Base-by-base conservation (phyloP, 2,888 invertebrate genomes). In the Stomorhina lunata region DNA sequence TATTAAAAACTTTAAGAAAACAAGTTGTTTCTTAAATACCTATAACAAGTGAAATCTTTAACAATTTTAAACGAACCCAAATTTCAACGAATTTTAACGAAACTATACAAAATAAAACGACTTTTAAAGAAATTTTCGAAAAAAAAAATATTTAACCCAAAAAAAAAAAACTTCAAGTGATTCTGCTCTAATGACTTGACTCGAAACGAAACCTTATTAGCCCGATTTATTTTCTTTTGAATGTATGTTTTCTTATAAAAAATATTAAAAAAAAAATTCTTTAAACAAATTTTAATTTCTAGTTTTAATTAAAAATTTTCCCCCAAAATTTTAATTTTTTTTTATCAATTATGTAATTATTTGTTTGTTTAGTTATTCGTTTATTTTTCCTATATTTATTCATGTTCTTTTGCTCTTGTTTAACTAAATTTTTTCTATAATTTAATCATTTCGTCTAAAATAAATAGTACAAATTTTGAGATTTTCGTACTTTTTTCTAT, bases 331-430 rank as follows among this genome's bases (percentile, higher is more conserved):
- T n/a, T n/a, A n/a, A n/a, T n/a, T n/a, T n/a, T n/a, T n/a, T n/a
- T n/a, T n/a, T n/a, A n/a, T n/a, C n/a, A n/a, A n/a, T 81, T 81
- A 81, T 81, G 77, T 81, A 81, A 81, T 81, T 73, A 65, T 66
- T 55, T 76, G 66, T 59, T 75, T 80, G 68, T 71, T 81, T n/a
- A 48, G 72, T 63, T 73, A 53, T 68, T 53, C 15, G 40, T 57
- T 43, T 32, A n/a, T 48, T 53, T 34, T 65, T 40, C 15, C 32
- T 57, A 34, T 37, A 55, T 40, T 57, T n/a, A n/a, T n/a, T n/a
- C n/a, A n/a, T n/a, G n/a, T n/a, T n/a, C n/a, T n/a, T n/a, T n/a
- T n/a, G n/a, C n/a, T n/a, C n/a, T n/a, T n/a, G n/a, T n/a, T n/a
- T n/a, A n/a, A n/a, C 10, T 12, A 27, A 25, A 10, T 37, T 53